Evolutionary conservation across 2,888 invertebrate species (phyloP), one percentile per base, ranked within the genome.

Genomic region (Agrochola circellaris): DNA sequence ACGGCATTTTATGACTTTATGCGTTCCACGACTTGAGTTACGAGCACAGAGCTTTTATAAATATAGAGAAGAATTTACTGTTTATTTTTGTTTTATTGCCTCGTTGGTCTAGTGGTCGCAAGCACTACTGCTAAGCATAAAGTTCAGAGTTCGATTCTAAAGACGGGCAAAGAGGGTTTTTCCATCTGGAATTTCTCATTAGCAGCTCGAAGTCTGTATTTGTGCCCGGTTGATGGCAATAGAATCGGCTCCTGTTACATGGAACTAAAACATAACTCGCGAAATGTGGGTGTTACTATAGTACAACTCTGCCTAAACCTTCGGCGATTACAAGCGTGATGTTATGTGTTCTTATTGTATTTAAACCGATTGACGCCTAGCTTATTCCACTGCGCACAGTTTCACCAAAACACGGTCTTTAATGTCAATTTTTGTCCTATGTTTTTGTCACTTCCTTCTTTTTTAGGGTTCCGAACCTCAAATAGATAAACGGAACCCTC

Each of bases 1-100:
- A 82, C 73, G 70, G 80, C n/a, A 82, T 82, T 85, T 82, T 80
- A 84, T 80, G 75, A 68, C 75, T 73, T 64, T 69, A 82, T 72
- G 68, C 62, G 69, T 67, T 79, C 61, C 30, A n/a, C 62, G n/a
- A 48, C 42, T 61, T 84, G 70, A 79, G 72, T 70, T 68, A 84
- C 38, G 74, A n/a, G n/a, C 45, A 54, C 54, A 79, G 75, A 80
- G 20, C 26, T 1, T 0, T 17, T 3, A 51, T 51, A 60, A 26
- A 34, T 17, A 58, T 81, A 82, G 79, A 79, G 17, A 20, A 34
- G 76, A 17, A 15, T 34, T 38, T 30, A 2, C 9, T 56, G 7
- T 9, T 13, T 20, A 2, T 15, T 48, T 48, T 26, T 45, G 34
- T 48, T 54, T n/a, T 17, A 13, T 3, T 15, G 23, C 13, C 6